Evolutionary conservation across 2,888 invertebrate genomes (phyloP).

Genomic region (Euplagia quadripunctaria): DNA sequence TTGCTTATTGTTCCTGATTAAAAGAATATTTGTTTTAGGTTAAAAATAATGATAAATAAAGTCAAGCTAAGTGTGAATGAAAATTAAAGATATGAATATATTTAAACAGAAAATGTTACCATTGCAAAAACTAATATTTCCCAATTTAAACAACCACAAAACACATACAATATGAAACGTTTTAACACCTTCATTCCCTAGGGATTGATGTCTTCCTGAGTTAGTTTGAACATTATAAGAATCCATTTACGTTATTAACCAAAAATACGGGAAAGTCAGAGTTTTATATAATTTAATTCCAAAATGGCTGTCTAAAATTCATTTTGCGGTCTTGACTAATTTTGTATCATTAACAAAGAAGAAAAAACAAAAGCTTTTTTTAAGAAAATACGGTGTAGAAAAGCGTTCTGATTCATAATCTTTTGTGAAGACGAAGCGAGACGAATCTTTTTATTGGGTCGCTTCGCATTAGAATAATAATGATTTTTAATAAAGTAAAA

Average conservation of each 20-base stretch:
- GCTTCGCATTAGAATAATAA: conserved; percentile 50
- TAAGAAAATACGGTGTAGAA: conserved; percentile 35
- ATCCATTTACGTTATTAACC: conserved; percentile 13
- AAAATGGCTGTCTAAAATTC: conserved; percentile 24
- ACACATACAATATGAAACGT: too few species aligned
- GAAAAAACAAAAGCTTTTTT: conserved; percentile 43
- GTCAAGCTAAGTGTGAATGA: too few species aligned
- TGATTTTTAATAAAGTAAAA: conserved; percentile 51
- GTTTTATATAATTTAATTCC: conserved; percentile 17
- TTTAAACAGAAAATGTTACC: not conserved
- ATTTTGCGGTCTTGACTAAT: conserved; percentile 29
- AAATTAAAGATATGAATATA: too few species aligned
- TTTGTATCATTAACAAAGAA: conserved; percentile 25
- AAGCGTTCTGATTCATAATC: conserved; percentile 48
- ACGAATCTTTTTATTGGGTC: conserved; percentile 47
- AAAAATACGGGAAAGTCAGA: not conserved
- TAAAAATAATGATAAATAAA: too few species aligned
- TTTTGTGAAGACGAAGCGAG: conserved; percentile 38
- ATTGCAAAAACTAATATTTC: not conserved
- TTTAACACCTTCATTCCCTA: too few species aligned
- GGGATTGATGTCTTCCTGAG: not conserved
- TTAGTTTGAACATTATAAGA: conserved; percentile 1
- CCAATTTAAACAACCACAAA: too few species aligned
- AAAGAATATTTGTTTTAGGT: too few species aligned
- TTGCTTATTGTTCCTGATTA: too few species aligned